Base-by-base conservation (phyloP, 2,113 vertebrate species). In the Oncorhynchus tshawytscha region DNA sequence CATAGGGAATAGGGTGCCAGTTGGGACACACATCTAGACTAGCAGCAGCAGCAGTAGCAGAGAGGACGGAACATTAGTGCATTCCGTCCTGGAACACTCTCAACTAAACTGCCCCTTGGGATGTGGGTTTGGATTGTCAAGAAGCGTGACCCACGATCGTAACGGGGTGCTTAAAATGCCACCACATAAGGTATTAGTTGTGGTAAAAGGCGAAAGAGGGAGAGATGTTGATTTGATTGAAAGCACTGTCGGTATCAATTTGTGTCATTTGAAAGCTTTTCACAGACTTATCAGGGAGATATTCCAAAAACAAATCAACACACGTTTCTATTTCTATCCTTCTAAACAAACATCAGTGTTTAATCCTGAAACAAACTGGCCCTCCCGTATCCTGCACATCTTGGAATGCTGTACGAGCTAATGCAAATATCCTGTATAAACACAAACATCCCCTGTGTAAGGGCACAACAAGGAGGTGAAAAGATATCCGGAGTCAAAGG, bases 21-120 rank as follows among this genome's bases (percentile, higher is more conserved):
- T 54, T 54, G 51, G 51, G 39, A 45, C 39, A 45, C 9, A 45
- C 0, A 2, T 45, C 39, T 45, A 11, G 39, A 45, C 39, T 45
- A 45, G 51, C 51, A 3, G 15, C 49, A 16, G 49, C 15, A 51
- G 16, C 16, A 54, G 64, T 13, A 15, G 13, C 24, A 16, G 65
- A 31, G 15, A 31, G 29, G 1, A 67, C 1, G 27, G 27, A 31
- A 67, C 65, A 67, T 20, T 62, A n/a, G 60, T 24, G 68, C 45
- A 75, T 65, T 79, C 72, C 67, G 78, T 82, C 74, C 78, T 81
- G 81, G 82, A 84, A 85, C 70, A 78, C 34, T 18, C 29, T 24
- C 71, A 76, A 85, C 24, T 0, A 20, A 11, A 12, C 22, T 4
- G 3, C 29, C 27, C 31, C 71, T 73, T 78, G 9, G 54, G 59